Conservation (phyloP, 1,140 invertebrate genomes). For the Drosophila subobscura region DNA sequence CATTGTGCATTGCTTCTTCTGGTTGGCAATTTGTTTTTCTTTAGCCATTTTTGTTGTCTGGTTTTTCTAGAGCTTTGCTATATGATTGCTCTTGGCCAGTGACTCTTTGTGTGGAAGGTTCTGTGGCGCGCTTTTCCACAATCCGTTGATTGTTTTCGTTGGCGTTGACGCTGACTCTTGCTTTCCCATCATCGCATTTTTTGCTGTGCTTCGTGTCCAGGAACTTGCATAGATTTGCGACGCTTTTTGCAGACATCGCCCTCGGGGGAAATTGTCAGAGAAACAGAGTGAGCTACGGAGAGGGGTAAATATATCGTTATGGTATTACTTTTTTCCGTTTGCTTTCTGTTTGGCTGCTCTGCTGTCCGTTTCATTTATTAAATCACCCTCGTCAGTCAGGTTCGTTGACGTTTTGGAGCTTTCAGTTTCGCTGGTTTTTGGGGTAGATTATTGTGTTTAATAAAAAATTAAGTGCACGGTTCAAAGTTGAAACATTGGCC, state of each 20-base stretch:
- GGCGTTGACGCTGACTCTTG: conserved; percentile 32
- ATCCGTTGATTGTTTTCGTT: conserved; percentile 41
- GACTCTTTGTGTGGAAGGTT: conserved; percentile 32
- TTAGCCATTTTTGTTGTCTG: conserved; percentile 7
- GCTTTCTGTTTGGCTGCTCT: conserved; percentile 11
- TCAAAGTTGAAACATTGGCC: conserved; percentile 71
- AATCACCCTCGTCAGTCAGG: conserved; percentile 81
- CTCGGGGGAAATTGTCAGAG: conserved; percentile 2
- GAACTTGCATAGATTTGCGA: conserved; percentile 53
- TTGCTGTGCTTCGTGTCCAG: conserved; percentile 13
- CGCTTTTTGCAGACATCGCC: conserved; percentile 17
- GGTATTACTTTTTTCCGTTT: conserved; percentile 40
- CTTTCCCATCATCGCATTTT: conserved; percentile 29
- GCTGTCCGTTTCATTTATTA: conserved; percentile 67
- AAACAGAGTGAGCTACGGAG: not conserved
- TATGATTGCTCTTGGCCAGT: conserved; percentile 27
- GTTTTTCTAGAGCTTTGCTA: conserved; percentile 19
- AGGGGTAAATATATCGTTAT: conserved; percentile 56
- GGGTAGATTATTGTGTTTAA: conserved; percentile 72
- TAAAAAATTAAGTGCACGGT: conserved; percentile 76
- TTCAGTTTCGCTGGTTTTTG: conserved; percentile 43
- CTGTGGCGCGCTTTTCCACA: not conserved
- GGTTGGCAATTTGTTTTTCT: conserved; percentile 40
- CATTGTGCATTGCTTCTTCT: conserved; percentile 50
- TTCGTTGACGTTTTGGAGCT: conserved; percentile 67